Conservation (phyloP, 1,140 invertebrate species). For the Ruditapes philippinarum region DNA sequence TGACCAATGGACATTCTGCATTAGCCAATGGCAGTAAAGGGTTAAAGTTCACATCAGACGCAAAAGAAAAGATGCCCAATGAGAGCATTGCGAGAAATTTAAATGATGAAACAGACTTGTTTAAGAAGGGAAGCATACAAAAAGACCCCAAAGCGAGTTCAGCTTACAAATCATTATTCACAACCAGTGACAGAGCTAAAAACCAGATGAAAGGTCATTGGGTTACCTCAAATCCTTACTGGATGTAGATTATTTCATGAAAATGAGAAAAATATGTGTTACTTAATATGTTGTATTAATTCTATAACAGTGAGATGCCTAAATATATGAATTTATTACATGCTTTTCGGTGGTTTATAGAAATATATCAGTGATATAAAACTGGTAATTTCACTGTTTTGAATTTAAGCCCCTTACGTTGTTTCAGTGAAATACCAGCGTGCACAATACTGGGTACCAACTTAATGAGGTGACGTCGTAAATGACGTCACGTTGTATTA, state of each 20-base stretch:
- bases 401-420: no score
- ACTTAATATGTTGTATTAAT: no score
- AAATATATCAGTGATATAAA: no score
- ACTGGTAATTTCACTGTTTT: no score
- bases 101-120: not conserved
- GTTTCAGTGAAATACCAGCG: no score
- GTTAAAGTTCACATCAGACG: constrained; percentile 21
- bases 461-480: no score
- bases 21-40: constrained; percentile 63
- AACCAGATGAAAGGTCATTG: constrained; percentile 97
- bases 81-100: constrained; percentile 49
- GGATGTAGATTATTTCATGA: constrained; percentile 49
- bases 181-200: constrained; percentile 94
- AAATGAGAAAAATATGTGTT: no score
- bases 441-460: no score
- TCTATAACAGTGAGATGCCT: no score
- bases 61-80: constrained; percentile 41
- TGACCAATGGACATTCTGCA: constrained; percentile 61
- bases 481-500: no score
- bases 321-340: no score
- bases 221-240: constrained; percentile 97
- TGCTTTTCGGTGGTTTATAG: no score
- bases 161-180: constrained; percentile 98
- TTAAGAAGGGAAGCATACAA: constrained; percentile 74
- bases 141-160: constrained; percentile 96